Evolutionary conservation across 2,888 invertebrate species (phyloP).

Genomic region (Acrobasis repandana): DNA sequence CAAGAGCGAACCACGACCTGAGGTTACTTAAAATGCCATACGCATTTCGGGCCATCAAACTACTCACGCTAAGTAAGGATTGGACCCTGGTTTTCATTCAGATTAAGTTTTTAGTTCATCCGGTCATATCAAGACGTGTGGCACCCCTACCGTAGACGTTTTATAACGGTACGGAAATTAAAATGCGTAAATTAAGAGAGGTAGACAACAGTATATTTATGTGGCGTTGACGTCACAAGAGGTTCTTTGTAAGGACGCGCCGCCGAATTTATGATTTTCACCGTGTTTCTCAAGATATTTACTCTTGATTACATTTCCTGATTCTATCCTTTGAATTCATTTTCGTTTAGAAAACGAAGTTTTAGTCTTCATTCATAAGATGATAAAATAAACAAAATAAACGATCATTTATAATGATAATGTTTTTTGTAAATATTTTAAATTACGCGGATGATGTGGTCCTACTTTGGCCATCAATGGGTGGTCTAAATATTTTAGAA

Average conservation of each 20-base stretch:
- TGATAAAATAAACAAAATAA: too few species aligned
- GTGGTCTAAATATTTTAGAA: too few species aligned
- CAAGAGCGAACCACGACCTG: too few species aligned
- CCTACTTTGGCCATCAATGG: too few species aligned
- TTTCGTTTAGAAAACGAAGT: neutral
- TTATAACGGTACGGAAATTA: constrained; percentile 39
- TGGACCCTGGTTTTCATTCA: neutral
- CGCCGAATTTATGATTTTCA: neutral
- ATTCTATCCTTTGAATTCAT: neutral
- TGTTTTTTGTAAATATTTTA: too few species aligned
- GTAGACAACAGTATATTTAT: constrained; percentile 33
- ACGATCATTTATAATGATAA: too few species aligned
- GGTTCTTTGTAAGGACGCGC: neutral
- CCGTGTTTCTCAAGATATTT: neutral
- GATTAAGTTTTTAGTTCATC: too few species aligned
- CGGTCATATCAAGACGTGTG: neutral
- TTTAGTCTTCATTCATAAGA: too few species aligned
- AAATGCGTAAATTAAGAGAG: constrained; percentile 40
- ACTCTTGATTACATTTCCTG: neutral
- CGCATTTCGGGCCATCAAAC: too few species aligned
- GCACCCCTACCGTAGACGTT: constrained; percentile 4
- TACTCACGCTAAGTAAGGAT: neutral
- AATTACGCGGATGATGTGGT: too few species aligned
- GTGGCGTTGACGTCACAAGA: constrained; percentile 1
- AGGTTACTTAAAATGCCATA: too few species aligned